These are phyloP conservation scores for Peromyscus aztecus DNA, from an alignment of 2,797 vertebrate genomes.

Conservation along the genomic window DNA sequence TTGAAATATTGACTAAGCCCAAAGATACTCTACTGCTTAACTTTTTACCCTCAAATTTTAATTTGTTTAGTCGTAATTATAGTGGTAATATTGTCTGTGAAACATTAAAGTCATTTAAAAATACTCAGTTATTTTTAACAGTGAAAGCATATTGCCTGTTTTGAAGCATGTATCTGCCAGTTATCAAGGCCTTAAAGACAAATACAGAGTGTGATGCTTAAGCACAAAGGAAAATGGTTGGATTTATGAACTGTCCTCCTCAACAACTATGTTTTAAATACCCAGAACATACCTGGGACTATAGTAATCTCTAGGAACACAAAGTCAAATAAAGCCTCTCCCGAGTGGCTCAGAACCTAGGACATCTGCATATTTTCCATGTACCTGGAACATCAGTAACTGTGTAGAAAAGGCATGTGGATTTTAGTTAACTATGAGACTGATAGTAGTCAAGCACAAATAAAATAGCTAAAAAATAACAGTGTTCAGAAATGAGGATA, in stretches of 20 bases:
- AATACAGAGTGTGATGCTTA: background rate
- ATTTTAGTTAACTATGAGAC: background rate
- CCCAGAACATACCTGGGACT: background rate
- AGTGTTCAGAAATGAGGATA: background rate
- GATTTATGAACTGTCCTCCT: background rate
- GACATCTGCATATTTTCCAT: accelerated
- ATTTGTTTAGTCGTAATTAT: background rate
- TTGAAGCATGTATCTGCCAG: background rate
- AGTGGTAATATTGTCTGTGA: background rate
- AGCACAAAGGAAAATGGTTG: background rate
- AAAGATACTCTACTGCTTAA: background rate
- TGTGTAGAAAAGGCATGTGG: background rate
- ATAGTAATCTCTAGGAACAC: background rate
- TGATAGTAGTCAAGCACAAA: background rate
- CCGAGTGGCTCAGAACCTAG: background rate
- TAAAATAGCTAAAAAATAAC: background rate
- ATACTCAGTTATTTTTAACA: background rate
- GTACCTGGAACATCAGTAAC: background rate
- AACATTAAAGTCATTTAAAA: conserved; percentile 20
- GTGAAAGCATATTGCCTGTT: background rate
- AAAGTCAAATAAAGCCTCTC: background rate
- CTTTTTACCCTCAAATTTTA: background rate
- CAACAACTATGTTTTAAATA: background rate
- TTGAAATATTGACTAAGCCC: background rate
- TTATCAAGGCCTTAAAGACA: background rate